Evolutionary conservation across 2,113 vertebrate species (phyloP).

Genomic region (Rhabdomys dilectus): DNA sequence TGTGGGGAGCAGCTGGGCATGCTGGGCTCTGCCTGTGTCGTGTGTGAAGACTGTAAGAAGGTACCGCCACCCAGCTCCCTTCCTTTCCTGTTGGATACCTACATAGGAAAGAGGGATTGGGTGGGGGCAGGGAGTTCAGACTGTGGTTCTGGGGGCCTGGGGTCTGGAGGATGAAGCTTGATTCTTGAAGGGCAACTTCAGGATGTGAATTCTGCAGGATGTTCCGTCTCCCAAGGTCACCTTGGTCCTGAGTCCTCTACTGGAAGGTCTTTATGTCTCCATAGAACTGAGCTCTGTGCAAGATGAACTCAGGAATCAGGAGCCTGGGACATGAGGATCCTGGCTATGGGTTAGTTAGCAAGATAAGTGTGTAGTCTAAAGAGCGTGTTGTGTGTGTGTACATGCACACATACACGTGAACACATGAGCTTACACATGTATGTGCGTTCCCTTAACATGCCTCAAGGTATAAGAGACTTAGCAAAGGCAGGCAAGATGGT

Average conservation of each 20-base stretch:
- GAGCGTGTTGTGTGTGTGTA: background rate
- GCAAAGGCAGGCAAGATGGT: background rate
- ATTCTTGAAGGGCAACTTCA: background rate
- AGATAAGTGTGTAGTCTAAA: background rate
- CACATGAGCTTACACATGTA: background rate
- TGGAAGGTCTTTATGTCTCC: background rate
- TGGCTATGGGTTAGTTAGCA: background rate
- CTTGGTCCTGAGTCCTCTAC: background rate
- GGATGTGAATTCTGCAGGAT: background rate
- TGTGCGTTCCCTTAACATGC: no score
- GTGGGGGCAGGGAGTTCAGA: no score
- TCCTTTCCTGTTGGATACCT: background rate
- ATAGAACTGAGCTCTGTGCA: background rate
- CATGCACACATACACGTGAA: background rate
- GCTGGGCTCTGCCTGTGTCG: constrained; percentile 88
- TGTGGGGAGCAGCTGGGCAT: constrained; percentile 93
- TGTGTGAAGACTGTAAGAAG: constrained; percentile 96
- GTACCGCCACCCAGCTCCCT: constrained; percentile 78
- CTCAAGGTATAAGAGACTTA: background rate
- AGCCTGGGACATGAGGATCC: background rate
- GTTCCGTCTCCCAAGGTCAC: background rate
- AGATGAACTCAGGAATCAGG: background rate
- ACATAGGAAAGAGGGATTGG: background rate
- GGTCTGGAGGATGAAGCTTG: background rate
- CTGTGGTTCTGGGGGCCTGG: background rate